Base-by-base conservation (phyloP, 2,113 vertebrate genomes). In the Rhea americana region DNA sequence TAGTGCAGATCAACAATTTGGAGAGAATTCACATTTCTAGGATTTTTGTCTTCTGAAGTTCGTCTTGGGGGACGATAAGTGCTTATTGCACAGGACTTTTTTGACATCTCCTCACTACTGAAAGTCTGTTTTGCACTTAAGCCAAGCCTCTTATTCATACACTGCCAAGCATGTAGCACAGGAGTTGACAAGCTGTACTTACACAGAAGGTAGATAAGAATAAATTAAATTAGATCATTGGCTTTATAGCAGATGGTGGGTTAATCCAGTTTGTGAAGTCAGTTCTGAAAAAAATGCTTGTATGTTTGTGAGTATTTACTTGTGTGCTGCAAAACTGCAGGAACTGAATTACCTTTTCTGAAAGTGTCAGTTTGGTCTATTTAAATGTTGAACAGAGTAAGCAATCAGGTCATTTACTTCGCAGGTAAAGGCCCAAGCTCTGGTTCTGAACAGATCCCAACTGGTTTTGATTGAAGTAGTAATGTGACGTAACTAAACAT, bases 201-300 rank as follows among this genome's bases (percentile, higher is more conserved):
- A 96, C 78, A 97, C 94, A 96, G 94, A 96, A 97, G 94, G 86
- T 96, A 87, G 97, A 95, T 94, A 97, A 96, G 91, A 97, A 97
- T 97, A 97, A 97, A 96, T 95, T 95, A 95, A 97, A 97, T 97
- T 97, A 97, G 93, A 97, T 96, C 92, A 96, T 82, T 95, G 83
- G 87, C 93, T 97, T 97, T 84, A 3, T 96, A 96, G 95, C 96
- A 98, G 94, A 97, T 96, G 95, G 91, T 1, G 7, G 86, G 75
- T 95, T 97, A 96, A 97, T 93, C 79, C 91, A 95, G 95, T 97
- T 97, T 97, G 91, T 85, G 91, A 84, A 92, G 80, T 1, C 2
- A 79, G 82, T 78, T 87, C 93, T 89, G 91, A 75, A 75, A 90
- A 83, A 85, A 91, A 37, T 20, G 45, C 63, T 72, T 41, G 43